Base-by-base conservation (phyloP, 2,113 vertebrate species). In the Atractosteus spatula region DNA sequence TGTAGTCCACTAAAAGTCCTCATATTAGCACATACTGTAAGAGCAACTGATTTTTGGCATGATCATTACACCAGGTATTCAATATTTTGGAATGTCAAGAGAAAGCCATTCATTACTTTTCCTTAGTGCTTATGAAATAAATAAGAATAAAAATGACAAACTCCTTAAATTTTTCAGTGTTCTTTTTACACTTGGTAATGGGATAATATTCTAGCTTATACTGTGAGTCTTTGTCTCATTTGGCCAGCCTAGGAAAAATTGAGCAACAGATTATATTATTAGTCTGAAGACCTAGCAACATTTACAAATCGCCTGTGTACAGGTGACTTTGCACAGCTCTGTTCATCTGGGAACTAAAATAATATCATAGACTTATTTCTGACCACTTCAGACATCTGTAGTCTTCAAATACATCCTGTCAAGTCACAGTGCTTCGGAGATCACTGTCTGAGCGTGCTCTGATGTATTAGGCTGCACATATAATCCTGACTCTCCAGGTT, bases 271-370 rank as follows among this genome's bases (percentile, higher is more conserved):
- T 89, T 89, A 87, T 42, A 69, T 67, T 54, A 10, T 69, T 57
- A 69, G 13, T 29, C 17, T 8, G 13, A 17, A 65, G 81, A 68
- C 87, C 86, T 64, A 78, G 75, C 79, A 71, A 14, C 13, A 61
- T 66, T 61, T 55, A n/a, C n/a, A n/a, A n/a, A n/a, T n/a, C n/a
- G 43, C 41, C 7, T 71, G 41, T 55, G 29, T 71, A 61, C 67
- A 68, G 66, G 14, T 64, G 14, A 79, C 87, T 86, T 89, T 91
- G 87, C 89, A 77, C 73, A 68, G 65, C 78, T 78, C 77, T 83
- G 85, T 68, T 73, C 75, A 83, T 83, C 86, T 78, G 47, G 84
- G 78, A 89, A 84, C 73, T 57, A 66, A 82, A 77, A 87, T 69
- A 89, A 80, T 75, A 73, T 11, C 74, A 71, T 78, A 55, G 17